phyloP scores from a whole-genome alignment of 2,113 vertebrate species.

The Protobothrops mucrosquamatus region DNA sequence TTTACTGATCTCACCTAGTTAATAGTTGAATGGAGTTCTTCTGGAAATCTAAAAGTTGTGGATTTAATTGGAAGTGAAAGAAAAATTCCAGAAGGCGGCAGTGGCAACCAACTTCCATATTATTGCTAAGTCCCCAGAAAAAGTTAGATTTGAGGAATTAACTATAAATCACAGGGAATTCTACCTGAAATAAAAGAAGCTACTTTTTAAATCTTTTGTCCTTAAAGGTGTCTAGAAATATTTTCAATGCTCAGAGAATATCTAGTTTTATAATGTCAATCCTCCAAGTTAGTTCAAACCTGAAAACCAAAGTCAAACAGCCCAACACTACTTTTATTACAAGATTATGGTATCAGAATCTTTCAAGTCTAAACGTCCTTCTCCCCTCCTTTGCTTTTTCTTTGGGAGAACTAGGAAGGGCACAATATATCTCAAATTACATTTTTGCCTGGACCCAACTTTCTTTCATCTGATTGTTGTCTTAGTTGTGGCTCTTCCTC shows the following conservation, averaged over 20 bases:
- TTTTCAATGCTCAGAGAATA: background rate
- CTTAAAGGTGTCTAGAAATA: background rate
- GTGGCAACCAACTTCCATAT: background rate
- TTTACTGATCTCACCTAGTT: background rate
- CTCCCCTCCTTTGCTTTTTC: background rate
- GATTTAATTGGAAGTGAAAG: background rate
- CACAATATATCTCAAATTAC: background rate
- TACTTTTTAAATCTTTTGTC: background rate
- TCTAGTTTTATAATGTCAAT: background rate
- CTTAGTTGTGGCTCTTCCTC: background rate
- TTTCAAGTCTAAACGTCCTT: background rate
- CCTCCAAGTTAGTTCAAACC: background rate
- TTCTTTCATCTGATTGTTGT: background rate
- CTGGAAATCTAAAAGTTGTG: background rate
- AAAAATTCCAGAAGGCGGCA: background rate
- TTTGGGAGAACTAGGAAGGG: background rate
- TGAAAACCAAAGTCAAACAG: background rate
- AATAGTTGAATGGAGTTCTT: background rate
- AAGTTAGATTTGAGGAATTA: background rate
- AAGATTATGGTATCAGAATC: background rate
- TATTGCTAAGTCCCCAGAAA: background rate
- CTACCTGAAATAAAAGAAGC: background rate
- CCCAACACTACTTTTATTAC: background rate
- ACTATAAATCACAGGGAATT: background rate
- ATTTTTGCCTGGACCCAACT: background rate